These are phyloP conservation scores for Monoplex corrugatus DNA, from an alignment of 2,888 invertebrate genomes.

Conservation along the genomic window DNA sequence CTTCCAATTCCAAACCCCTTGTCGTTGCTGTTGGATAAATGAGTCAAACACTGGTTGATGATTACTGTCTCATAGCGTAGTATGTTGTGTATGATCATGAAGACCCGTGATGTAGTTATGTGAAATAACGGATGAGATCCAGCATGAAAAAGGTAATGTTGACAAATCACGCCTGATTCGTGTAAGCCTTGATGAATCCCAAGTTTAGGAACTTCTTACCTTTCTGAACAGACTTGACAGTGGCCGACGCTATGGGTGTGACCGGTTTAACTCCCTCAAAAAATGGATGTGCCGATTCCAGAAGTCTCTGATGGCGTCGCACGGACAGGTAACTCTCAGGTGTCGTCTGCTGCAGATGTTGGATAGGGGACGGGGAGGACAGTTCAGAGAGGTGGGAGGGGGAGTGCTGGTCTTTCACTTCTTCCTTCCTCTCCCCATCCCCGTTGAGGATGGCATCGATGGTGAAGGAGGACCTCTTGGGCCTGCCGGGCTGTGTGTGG, in stretches of 20 bases:
- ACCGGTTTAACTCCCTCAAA: constrained; percentile 31
- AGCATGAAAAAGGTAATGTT: no score
- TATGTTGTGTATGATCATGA: no score
- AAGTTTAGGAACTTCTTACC: constrained; percentile 25
- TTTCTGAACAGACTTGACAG: constrained; percentile 36
- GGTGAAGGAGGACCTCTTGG: constrained; percentile 69
- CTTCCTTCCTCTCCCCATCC: constrained; percentile 59
- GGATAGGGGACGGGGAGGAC: constrained; percentile 49
- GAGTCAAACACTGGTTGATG: no score
- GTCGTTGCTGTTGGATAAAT: no score
- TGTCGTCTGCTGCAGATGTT: constrained; percentile 59
- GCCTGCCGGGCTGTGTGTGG: constrained; percentile 10
- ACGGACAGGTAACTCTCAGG: constrained; percentile 55
- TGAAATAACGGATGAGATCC: no score
- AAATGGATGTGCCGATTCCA: constrained; percentile 67
- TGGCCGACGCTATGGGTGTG: constrained; percentile 29
- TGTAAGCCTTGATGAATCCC: no score
- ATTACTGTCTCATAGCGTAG: no score
- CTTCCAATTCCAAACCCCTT: no score
- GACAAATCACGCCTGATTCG: no score
- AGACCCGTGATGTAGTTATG: no score
- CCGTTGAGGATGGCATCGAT: constrained; percentile 72
- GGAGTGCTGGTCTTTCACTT: constrained; percentile 48
- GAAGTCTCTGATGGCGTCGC: constrained; percentile 66
- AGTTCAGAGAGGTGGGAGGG: constrained; percentile 45